A percentile compares a stretch with the other conserved stretches of the same genome.
These are phyloP conservation scores for Harpagoxenus sublaevis DNA, from an alignment of 2,888 invertebrate genomes.

Conservation along the genomic window DNA sequence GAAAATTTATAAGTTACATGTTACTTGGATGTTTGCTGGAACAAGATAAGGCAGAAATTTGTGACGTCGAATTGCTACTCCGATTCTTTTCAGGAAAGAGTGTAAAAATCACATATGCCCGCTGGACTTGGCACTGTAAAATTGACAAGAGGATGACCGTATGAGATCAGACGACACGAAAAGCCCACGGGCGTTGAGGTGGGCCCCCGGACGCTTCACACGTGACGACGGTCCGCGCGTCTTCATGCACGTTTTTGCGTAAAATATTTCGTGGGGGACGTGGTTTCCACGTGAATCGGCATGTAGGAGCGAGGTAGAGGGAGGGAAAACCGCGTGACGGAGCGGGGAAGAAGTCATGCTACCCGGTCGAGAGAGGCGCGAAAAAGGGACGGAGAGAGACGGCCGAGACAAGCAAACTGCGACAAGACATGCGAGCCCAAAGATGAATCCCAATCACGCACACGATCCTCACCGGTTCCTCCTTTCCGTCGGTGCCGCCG, in stretches of 20 bases:
- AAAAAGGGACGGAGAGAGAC: conserved; percentile 76
- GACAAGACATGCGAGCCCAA: conserved; percentile 83
- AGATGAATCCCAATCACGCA: conserved; percentile 85
- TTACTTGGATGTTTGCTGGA: no score
- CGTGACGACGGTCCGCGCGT: conserved; percentile 42
- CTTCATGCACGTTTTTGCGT: conserved; percentile 45
- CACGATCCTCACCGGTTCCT: conserved; percentile 69
- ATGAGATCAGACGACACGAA: conserved; percentile 30
- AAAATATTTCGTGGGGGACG: conserved; percentile 73
- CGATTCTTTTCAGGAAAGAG: not conserved
- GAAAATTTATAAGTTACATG: no score
- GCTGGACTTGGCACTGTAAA: not conserved
- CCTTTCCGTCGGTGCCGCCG: conserved; percentile 54
- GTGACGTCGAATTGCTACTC: not conserved
- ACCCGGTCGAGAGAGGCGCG: conserved; percentile 80
- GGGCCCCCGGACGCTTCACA: conserved; percentile 3
- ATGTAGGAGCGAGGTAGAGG: conserved; percentile 24
- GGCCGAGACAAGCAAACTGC: conserved; percentile 78
- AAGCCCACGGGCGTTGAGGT: not conserved
- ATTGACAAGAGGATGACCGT: conserved; percentile 22
- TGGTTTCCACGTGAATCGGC: conserved; percentile 52
- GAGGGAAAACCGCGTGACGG: conserved; percentile 60
- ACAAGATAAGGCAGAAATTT: not conserved
- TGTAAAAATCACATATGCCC: not conserved
- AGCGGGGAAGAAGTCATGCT: conserved; percentile 63